Base-by-base conservation (phyloP, 1,140 invertebrate genomes). In the Neotoxoptera formosana region DNA sequence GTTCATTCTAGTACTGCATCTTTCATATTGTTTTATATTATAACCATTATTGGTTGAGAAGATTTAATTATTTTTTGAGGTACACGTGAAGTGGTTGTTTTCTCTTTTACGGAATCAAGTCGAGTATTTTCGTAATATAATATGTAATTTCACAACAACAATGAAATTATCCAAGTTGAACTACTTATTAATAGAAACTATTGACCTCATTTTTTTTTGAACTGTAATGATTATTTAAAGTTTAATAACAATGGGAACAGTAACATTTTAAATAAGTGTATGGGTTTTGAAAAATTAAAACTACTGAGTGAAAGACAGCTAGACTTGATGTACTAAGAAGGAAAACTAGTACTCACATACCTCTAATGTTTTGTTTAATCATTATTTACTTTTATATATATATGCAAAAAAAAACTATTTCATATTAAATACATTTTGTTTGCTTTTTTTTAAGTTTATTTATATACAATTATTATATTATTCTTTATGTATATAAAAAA, bases 1-100 rank as follows among this genome's bases (percentile, higher is more conserved):
- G 23, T 23, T 84, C 41, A 86, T 45, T 21, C 6, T 86, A 86
- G 48, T 86, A 83, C 45, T 93, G 47, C 76, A 93, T 84, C 48
- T 93, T 86, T 93, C 11, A 84, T 93, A 56, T 93, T 93, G 81
- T 93, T 86, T 93, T 93, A 84, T 86, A 17, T 92, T 51, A 56
- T 93, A 86, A 53, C 45, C 67, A 92, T 51, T 86, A 51, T 56
- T 93, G 91, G 47, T 92, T 36, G 84, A 51, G 36, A 51, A 51
- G n/a, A 84, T 86, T 84, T 92, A 48, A 92, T 81, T 81, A 83
- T 83, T 60, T 93, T 83, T 83, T 51, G 47, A 36, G 23, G 41
- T 81, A 51, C 47, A 45, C 36, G 23, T 51, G 45, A 92, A 92
- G 17, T 47, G 47, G 25, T 41, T 76, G 36, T 92, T 86, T 92